Percentiles rank a stretch among this genome's conserved stretches.
Conservation (phyloP, 2,888 invertebrate species). For the Platypus cylindrus region DNA sequence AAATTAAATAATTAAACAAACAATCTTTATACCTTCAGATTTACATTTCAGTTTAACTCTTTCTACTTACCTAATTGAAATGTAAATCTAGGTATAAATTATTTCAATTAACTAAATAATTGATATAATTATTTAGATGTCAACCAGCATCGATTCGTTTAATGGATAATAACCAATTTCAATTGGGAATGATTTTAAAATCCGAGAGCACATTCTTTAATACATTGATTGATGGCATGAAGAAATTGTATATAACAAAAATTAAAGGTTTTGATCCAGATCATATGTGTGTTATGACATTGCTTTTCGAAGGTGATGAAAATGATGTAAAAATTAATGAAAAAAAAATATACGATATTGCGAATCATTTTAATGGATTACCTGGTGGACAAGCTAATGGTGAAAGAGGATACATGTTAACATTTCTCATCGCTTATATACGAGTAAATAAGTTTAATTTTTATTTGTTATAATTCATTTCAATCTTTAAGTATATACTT, state of each 20-base stretch:
- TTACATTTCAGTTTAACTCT: no score
- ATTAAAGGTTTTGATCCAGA: conserved; percentile 75
- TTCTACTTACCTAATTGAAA: no score
- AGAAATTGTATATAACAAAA: conserved; percentile 75
- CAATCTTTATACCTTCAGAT: no score
- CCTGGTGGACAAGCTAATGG: conserved; percentile 91
- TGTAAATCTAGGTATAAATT: no score
- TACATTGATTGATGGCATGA: conserved; percentile 63
- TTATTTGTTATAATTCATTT: background rate
- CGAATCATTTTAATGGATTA: conserved; percentile 63
- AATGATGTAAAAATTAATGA: conserved; percentile 66
- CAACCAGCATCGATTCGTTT: conserved; percentile 93
- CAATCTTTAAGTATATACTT: background rate
- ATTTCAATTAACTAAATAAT: no score
- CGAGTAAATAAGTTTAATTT: conserved; percentile 61
- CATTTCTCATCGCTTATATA: conserved; percentile 96
- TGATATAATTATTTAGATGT: conserved; percentile 39
- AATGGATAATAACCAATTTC: conserved; percentile 97
- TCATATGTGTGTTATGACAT: conserved; percentile 79
- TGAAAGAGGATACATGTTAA: conserved; percentile 87
- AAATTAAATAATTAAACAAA: no score
- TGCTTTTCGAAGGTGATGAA: conserved; percentile 77
- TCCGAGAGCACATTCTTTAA: conserved; percentile 49
- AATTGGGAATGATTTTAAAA: conserved; percentile 75
- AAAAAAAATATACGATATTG: conserved; percentile 66